phyloP scores from a whole-genome alignment of 2,797 vertebrate species.

The Sitta carolinensis region DNA sequence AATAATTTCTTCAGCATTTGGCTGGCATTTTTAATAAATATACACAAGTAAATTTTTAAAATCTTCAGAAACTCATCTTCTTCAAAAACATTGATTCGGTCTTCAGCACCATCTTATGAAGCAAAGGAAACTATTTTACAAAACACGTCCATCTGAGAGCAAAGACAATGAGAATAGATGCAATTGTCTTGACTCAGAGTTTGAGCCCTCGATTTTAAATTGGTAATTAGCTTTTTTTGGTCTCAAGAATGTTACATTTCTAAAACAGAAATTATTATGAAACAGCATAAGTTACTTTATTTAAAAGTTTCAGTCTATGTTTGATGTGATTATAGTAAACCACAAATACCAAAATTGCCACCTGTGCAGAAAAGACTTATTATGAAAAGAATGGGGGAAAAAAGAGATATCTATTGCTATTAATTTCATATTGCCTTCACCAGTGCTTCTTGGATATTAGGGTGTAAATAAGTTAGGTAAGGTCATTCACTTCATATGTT shows the following conservation, averaged over 20 bases:
- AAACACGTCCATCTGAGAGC: not conserved
- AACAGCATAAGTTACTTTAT: not conserved
- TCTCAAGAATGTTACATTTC: not conserved
- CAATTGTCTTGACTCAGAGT: not conserved
- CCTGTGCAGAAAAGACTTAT: not conserved
- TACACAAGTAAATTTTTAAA: not conserved
- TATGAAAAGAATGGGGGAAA: not conserved
- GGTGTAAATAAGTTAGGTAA: not conserved
- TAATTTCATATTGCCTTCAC: not conserved
- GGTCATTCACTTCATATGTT: not conserved
- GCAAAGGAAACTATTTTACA: not conserved
- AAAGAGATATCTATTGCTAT: not conserved
- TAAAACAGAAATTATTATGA: not conserved
- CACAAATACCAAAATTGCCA: not conserved
- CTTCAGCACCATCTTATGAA: not conserved
- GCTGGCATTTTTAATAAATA: not conserved
- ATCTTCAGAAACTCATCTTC: not conserved
- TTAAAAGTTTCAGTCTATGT: not conserved
- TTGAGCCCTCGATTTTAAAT: not conserved
- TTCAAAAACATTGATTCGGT: not conserved
- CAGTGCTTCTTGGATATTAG: not conserved
- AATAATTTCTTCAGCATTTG: not conserved
- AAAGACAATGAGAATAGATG: not conserved
- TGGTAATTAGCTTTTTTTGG: not conserved
- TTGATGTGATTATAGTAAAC: not conserved